Base-by-base conservation (phyloP, 2,113 vertebrate genomes). In the Zosterops hypoxanthus region DNA sequence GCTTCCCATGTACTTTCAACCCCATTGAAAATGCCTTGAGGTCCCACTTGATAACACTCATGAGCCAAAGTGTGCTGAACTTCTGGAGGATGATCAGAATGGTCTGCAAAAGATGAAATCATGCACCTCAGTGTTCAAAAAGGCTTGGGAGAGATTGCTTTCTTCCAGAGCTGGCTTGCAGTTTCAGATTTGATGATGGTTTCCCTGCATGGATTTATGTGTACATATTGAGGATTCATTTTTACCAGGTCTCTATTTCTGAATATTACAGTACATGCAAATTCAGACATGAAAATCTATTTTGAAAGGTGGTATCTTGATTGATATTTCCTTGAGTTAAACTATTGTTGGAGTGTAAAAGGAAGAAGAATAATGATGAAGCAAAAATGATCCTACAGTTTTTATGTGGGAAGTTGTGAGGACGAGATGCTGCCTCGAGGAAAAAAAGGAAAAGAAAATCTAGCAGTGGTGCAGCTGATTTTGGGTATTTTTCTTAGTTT, bases 1-100 rank as follows among this genome's bases (percentile, higher is more conserved):
- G 75, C 70, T 94, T 96, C 75, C 66, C 1, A 0, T 70, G 71
- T 76, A 77, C 94, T 95, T 95, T 95, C 75, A 96, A 80, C 66
- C 42, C 63, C 50, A 14, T 0, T 80, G 82, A 84, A 92, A 94
- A 77, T 80, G 84, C 84, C 87, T 85, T 66, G 10, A 88, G 84
- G 87, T 85, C 24, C 29, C 55, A 63, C 84, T 90, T 73, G 75
- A 59, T 63, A 88, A 77, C 71, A 44, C 50, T 88, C 0, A 0
- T 25, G 71, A 95, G 50, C 42, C 56, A 61, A 76, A 93, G 42
- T 21, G 8, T 33, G 24, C 52, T 81, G 75, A 90, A 83, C 63
- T 47, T 82, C 34, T 83, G 39, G 9, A 70, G 80, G 44, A 20
- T 68, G 47, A 44, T 82, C 68, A 71, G 64, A 88, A 49, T 71